phyloP scores from a whole-genome alignment of 2,797 vertebrate species.

The Spheniscus humboldti region DNA sequence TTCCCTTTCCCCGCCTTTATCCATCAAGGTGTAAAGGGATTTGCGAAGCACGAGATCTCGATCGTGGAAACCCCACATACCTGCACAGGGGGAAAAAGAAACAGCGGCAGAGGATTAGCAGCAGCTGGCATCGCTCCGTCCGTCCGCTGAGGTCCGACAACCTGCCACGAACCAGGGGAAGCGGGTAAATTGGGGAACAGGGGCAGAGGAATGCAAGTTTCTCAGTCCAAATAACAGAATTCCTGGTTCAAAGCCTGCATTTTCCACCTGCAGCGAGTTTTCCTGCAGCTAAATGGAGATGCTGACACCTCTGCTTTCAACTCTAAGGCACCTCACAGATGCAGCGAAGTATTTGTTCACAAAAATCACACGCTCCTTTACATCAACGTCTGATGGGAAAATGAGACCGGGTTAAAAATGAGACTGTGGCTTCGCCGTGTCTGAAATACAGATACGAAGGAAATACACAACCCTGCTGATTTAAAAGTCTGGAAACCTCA shows the following conservation, averaged over 20 bases:
- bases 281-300: accelerated
- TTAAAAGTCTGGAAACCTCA: not conserved
- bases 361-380: not conserved
- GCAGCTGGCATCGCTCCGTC: not conserved
- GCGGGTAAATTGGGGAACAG: accelerated
- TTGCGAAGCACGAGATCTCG: slow-evolving; percentile 92
- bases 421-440: accelerated
- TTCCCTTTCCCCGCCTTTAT: slow-evolving; percentile 87
- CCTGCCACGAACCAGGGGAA: not conserved
- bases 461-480: accelerated
- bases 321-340: not conserved
- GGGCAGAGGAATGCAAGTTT: not conserved
- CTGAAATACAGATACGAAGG: not conserved
- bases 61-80: slow-evolving; percentile 98
- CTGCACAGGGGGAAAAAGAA: slow-evolving; percentile 46
- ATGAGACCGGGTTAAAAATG: accelerated
- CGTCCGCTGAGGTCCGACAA: not conserved
- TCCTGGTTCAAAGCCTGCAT: not conserved
- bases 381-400: not conserved
- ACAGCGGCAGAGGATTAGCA: not conserved
- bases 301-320: not conserved
- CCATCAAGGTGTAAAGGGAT: slow-evolving; percentile 90
- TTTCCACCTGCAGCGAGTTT: not conserved
- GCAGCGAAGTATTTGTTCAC: not conserved
- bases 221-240: accelerated